phyloP scores from a whole-genome alignment of 2,888 invertebrate genomes.

The Scaptodrosophila latifasciaeformis region DNA sequence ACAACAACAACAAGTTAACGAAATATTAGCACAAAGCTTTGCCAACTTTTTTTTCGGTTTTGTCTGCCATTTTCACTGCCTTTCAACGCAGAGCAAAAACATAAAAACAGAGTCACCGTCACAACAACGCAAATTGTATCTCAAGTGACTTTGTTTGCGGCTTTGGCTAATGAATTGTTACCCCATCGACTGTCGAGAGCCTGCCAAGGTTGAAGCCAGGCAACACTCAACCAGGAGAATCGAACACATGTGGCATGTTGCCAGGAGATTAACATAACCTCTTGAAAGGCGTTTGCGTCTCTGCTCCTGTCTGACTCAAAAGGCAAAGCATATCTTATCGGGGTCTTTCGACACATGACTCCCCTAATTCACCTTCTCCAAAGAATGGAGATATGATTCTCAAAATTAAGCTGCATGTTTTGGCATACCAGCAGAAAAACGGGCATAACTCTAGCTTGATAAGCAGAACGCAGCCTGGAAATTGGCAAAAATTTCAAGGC shows the following conservation, averaged over 20 bases:
- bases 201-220: background rate
- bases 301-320: constrained; percentile 44
- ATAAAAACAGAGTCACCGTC: constrained; percentile 23
- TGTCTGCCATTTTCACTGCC: too few relatives aligned
- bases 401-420: too few relatives aligned
- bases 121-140: too few relatives aligned
- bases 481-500: too few relatives aligned
- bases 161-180: too few relatives aligned
- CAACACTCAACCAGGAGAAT: too few relatives aligned
- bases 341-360: constrained; percentile 61
- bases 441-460: too few relatives aligned
- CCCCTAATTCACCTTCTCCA: too few relatives aligned
- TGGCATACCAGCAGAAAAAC: too few relatives aligned
- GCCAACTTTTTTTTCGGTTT: constrained; percentile 19
- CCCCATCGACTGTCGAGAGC: too few relatives aligned
- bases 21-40: constrained; percentile 33
- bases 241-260: constrained; percentile 55
- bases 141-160: background rate
- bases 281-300: constrained; percentile 42
- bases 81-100: background rate
- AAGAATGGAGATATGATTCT: too few relatives aligned
- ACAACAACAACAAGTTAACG: constrained; percentile 5
- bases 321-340: constrained; percentile 62
- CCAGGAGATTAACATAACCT: constrained; percentile 60
- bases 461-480: too few relatives aligned